Evolutionary conservation across 1,140 invertebrate genomes (phyloP).

Genomic region (Matsumurasca onukii): DNA sequence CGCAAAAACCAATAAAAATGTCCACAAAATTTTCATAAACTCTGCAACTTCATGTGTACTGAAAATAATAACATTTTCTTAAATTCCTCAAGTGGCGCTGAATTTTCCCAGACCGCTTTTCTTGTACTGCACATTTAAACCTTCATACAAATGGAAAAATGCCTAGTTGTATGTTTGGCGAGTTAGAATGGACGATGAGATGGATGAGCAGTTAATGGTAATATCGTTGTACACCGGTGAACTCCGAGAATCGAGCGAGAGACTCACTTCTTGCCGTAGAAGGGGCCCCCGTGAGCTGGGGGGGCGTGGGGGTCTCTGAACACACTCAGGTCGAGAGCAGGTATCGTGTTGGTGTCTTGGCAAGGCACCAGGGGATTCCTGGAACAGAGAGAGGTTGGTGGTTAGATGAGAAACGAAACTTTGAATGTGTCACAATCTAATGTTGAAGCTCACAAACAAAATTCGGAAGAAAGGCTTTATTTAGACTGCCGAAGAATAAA

Average conservation of each 20-base stretch:
- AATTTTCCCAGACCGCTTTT: no score
- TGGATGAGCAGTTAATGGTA: conserved; percentile 5
- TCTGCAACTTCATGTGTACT: no score
- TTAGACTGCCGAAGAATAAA: no score
- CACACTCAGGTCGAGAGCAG: conserved; percentile 59
- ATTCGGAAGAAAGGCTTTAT: no score
- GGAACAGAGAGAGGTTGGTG: conserved; percentile 44
- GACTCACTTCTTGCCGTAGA: conserved; percentile 19
- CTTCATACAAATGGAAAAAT: no score
- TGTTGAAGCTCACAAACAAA: not conserved
- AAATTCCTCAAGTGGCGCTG: no score
- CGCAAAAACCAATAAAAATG: no score
- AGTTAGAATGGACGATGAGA: not conserved
- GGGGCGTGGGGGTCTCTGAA: conserved; percentile 40
- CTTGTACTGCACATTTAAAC: no score
- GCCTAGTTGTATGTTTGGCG: conserved; percentile 11
- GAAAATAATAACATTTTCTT: no score
- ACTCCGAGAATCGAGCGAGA: not conserved
- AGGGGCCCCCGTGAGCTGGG: not conserved
- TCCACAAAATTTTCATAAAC: no score
- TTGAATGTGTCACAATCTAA: not conserved
- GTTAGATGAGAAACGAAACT: not conserved
- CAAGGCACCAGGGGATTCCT: conserved; percentile 69
- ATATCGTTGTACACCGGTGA: conserved; percentile 6
- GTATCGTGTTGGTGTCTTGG: conserved; percentile 52